These are phyloP conservation scores for Boleophthalmus pectinirostris DNA, from an alignment of 2,113 vertebrate species.

Conservation along the genomic window DNA sequence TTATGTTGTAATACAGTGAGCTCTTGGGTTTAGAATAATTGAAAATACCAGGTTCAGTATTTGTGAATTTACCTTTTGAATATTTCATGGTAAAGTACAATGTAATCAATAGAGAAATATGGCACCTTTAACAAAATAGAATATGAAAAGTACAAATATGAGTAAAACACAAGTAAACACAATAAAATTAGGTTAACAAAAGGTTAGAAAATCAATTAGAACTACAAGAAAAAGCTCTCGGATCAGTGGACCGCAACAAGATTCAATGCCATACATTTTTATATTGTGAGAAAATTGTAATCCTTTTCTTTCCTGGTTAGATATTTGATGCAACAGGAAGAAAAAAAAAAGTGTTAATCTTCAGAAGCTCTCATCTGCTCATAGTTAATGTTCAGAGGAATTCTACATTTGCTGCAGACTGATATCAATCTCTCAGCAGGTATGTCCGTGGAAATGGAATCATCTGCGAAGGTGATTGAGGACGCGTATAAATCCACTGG, in stretches of 20 bases:
- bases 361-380: conserved; percentile 62
- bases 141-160: no score
- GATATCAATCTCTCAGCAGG: conserved; percentile 54
- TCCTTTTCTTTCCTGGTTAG: conserved; percentile 47
- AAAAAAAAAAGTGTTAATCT: conserved; percentile 65
- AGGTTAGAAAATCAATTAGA: no score
- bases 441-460: conserved; percentile 32
- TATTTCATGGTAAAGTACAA: no score
- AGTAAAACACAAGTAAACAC: no score
- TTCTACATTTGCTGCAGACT: conserved; percentile 63
- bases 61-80: no score
- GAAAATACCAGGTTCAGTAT: no score
- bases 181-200: no score
- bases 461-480: conserved; percentile 30
- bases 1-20: no score
- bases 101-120: no score
- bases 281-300: conserved; percentile 42
- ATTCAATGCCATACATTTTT: conserved; percentile 27
- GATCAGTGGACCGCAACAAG: conserved; percentile 20
- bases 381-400: conserved; percentile 74
- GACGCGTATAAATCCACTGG: background rate
- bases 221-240: background rate
- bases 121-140: no score
- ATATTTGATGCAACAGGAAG: conserved; percentile 49
- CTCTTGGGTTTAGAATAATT: no score